Percentiles rank a stretch among this genome's conserved stretches.
phyloP scores from a whole-genome alignment of 2,113 vertebrate species.

The Corvus moneduloides region DNA sequence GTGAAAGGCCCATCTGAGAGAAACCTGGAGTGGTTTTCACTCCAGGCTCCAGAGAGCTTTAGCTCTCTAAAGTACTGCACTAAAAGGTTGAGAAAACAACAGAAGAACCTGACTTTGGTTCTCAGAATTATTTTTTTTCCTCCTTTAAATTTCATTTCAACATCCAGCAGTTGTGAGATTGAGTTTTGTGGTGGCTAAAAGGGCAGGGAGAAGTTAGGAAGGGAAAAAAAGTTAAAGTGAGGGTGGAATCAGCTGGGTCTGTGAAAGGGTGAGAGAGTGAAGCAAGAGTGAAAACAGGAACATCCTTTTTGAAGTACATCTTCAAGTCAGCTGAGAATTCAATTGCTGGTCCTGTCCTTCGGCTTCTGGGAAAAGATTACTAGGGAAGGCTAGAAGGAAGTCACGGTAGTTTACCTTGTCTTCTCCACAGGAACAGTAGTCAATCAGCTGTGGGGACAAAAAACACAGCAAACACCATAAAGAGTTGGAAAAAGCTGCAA shows the following conservation, averaged over 20 bases:
- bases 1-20: not conserved
- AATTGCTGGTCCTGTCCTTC: not conserved
- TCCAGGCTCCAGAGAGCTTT: not conserved
- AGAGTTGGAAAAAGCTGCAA: not conserved
- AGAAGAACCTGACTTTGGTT: not conserved
- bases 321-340: not conserved
- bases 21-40: not conserved
- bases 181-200: not conserved
- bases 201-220: not conserved
- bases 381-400: constrained; percentile 69
- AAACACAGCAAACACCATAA: not conserved
- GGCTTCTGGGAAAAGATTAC: not conserved
- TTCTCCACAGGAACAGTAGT: constrained; percentile 61
- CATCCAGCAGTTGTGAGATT: not conserved
- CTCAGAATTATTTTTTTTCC: not conserved
- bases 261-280: not conserved
- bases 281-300: not conserved
- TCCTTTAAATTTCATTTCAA: not conserved
- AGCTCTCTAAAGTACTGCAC: not conserved
- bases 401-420: constrained; percentile 65
- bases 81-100: not conserved
- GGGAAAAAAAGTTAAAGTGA: not conserved
- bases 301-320: not conserved
- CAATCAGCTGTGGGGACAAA: constrained; percentile 64
- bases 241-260: not conserved